phyloP scores from a whole-genome alignment of 2,797 vertebrate genomes.

The Cossypha polioptera region DNA sequence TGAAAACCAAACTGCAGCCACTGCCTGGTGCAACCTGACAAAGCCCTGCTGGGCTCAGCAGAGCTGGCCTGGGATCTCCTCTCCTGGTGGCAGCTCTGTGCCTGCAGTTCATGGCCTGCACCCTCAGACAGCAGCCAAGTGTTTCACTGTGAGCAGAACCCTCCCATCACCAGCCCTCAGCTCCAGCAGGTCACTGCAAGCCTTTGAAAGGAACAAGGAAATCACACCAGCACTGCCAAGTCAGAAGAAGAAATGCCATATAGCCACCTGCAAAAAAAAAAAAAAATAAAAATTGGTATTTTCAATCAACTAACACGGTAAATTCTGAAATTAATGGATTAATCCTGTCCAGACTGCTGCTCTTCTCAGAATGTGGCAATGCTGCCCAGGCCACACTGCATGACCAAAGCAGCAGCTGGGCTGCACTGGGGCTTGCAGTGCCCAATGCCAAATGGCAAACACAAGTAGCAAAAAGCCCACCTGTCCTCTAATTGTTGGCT shows the following conservation, averaged over 20 bases:
- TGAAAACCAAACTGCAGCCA: not conserved
- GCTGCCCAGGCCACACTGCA: not conserved
- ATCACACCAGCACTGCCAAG: not conserved
- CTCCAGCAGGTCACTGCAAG: not conserved
- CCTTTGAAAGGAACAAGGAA: not conserved
- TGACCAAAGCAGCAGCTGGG: not conserved
- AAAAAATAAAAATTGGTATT: not conserved
- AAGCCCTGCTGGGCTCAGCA: not conserved
- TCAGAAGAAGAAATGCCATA: not conserved
- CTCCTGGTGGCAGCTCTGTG: not conserved
- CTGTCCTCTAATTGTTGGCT: not conserved
- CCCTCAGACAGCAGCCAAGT: too few relatives aligned
- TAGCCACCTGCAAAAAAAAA: not conserved
- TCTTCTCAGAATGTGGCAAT: not conserved
- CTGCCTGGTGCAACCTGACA: not conserved
- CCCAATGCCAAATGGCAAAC: not conserved
- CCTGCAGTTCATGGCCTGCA: too few relatives aligned
- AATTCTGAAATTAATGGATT: not conserved
- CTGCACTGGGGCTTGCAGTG: not conserved
- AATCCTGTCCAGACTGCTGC: not conserved
- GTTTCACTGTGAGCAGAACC: not conserved
- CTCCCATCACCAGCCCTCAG: rapidly evolving
- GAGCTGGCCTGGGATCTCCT: not conserved
- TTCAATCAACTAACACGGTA: not conserved
- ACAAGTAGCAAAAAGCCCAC: not conserved